Evolutionary conservation across 2,888 invertebrate species (phyloP), one percentile per base, ranked within the genome.

Genomic region (Flexamia atlantica): DNA sequence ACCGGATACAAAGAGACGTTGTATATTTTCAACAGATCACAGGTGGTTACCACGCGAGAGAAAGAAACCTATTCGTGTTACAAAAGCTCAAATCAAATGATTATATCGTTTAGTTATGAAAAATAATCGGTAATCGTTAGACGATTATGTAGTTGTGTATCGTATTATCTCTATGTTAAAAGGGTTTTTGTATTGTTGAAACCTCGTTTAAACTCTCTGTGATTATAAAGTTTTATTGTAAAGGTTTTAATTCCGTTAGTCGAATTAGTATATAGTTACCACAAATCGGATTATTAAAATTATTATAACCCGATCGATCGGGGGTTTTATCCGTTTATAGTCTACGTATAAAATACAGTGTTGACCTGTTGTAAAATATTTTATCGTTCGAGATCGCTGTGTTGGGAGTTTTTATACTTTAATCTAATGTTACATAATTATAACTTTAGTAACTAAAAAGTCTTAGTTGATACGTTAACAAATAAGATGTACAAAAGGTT

Each of bases 311-410:
- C 30, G 23, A 25, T 64, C 25, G 64, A 30, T 12, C n/a, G 64
- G 64, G 28, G 7, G 3, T 64, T 64, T 28, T 28, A 64, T 30
- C 64, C 14, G 64, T 64, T 64, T 17, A 64, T 64, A 64, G 64
- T 64, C 64, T 64, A 64, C 64, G 64, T 64, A 64, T 64, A 12
- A 64, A 64, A 64, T 64, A 64, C 64, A 30, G 64, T 64, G 64
- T 64, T 64, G 64, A 64, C 64, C 64, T 64, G 64, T 64, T 64
- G 64, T 64, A 64, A 64, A 64, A 64, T 64, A 64, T 64, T 64
- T 64, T 64, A 64, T 64, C 64, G 64, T 64, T 64, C 64, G 64
- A 64, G 64, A 64, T 64, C 64, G 64, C 64, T 64, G 64, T 64
- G 64, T 64, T 64, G 64, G 64, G 17, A 64, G 64, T 64, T 64